phyloP scores from a whole-genome alignment of 2,113 vertebrate genomes.

The Heterotilapia buettikoferi region DNA sequence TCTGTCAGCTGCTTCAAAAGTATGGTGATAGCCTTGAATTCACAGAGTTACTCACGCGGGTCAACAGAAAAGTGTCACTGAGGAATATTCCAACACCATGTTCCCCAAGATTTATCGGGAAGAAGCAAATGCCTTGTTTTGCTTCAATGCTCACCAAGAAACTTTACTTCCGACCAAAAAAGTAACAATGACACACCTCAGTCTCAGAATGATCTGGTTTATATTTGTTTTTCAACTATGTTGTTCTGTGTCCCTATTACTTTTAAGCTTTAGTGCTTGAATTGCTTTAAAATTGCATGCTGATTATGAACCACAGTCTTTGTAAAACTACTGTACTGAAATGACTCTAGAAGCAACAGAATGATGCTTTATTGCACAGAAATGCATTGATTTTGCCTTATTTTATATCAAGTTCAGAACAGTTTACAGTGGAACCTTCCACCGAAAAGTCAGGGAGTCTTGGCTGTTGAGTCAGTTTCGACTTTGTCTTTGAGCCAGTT shows the following conservation, averaged over 20 bases:
- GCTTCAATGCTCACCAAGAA: conserved; percentile 97
- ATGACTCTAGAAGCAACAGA: not conserved
- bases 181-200: not conserved
- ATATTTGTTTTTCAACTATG: not conserved
- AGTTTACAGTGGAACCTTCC: not conserved
- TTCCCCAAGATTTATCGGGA: conserved; percentile 74
- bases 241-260: not conserved
- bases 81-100: conserved; percentile 71
- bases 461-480: not conserved
- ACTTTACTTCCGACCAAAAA: conserved; percentile 81
- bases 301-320: not conserved
- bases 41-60: conserved; percentile 87
- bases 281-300: not conserved
- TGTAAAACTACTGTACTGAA: not conserved
- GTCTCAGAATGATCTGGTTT: not conserved
- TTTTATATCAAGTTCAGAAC: not conserved
- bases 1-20: conserved; percentile 80
- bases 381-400: not conserved
- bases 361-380: not conserved
- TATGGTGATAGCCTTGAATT: conserved; percentile 82
- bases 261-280: not conserved
- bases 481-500: not conserved
- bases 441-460: not conserved
- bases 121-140: conserved; percentile 97
- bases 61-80: conserved; percentile 88